Percentiles rank a stretch among this genome's conserved stretches.
phyloP scores from a whole-genome alignment of 2,113 vertebrate genomes.

The Cynocephalus volans region DNA sequence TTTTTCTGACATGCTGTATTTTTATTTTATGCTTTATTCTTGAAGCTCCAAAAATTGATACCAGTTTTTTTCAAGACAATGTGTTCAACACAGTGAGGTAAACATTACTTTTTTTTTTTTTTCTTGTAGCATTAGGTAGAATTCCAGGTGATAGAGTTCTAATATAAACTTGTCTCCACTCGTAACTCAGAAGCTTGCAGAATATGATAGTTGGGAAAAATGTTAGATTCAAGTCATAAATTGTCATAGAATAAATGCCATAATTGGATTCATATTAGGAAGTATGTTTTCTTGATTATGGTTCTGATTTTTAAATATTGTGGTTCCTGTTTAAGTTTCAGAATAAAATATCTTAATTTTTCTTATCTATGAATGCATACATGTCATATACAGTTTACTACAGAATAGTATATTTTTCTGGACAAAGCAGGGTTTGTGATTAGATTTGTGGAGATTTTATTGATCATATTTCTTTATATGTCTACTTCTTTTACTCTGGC shows the following conservation, averaged over 20 bases:
- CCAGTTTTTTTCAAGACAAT: constrained; percentile 63
- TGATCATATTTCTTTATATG: neutral
- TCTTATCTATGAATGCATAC: neutral
- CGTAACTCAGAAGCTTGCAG: constrained; percentile 16
- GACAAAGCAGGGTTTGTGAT: neutral
- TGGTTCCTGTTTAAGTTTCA: neutral
- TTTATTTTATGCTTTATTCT: constrained; percentile 73
- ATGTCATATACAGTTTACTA: neutral
- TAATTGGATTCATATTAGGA: neutral
- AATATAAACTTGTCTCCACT: constrained; percentile 47
- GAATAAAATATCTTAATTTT: neutral
- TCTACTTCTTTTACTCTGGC: neutral
- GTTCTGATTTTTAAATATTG: constrained; percentile 34
- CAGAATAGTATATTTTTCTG: neutral
- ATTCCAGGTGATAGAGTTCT: constrained; percentile 37
- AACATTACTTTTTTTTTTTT: neutral
- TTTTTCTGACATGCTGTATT: constrained; percentile 79
- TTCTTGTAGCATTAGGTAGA: neutral
- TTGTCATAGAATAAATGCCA: neutral
- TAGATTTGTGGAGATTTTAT: neutral
- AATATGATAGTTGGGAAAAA: neutral
- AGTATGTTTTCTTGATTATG: neutral
- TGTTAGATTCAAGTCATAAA: constrained; percentile 29
- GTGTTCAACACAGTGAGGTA: constrained; percentile 39
- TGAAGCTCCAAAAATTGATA: constrained; percentile 75